Evolutionary conservation across 2,113 vertebrate species (phyloP), one percentile per base, ranked within the genome.

Genomic region (Falco punctatus): DNA sequence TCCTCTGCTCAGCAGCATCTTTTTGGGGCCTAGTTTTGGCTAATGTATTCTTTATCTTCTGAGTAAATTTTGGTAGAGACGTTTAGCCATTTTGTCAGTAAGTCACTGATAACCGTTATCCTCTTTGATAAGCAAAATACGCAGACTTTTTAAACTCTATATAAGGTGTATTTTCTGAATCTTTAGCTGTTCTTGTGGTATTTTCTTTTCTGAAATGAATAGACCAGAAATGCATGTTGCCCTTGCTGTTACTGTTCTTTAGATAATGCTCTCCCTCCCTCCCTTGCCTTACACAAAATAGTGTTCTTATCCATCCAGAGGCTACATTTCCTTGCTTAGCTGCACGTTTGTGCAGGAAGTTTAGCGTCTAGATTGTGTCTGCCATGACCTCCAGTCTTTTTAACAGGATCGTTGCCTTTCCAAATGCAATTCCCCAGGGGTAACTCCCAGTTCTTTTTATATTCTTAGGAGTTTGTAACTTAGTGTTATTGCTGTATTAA

Each of bases 91-190:
- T 92, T 95, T 81, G 62, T 88, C 13, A 6, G 44, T 86, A 35
- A 72, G 72, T 89, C 59, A 83, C 48, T 83, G 82, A 78, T 93
- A 90, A 83, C 46, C 4, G 21, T 93, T 97, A 93, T 75, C 58
- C 75, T 81, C 46, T 79, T 90, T 49, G 90, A 90, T 94, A 94
- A 91, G 64, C 42, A 46, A 90, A 79, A 80, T 82, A 91, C 18
- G 49, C 94, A 72, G 80, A 46, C 91, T 84, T 46, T n/a, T 61
- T 19, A 57, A 93, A 79, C 16, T 80, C 28, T 1, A 20, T 52
- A 6, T 9, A 73, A 81, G 72, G 72, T 65, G 22, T 71, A 6
- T 84, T 86, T 88, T 81, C 38, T 38, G 58, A 72, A 80, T 85
- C 46, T 81, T 70, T 54, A 38, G 30, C 73, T 74, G 72, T 81